Base-by-base conservation (phyloP, 2,113 vertebrate species). In the Eubucco bourcierii region DNA sequence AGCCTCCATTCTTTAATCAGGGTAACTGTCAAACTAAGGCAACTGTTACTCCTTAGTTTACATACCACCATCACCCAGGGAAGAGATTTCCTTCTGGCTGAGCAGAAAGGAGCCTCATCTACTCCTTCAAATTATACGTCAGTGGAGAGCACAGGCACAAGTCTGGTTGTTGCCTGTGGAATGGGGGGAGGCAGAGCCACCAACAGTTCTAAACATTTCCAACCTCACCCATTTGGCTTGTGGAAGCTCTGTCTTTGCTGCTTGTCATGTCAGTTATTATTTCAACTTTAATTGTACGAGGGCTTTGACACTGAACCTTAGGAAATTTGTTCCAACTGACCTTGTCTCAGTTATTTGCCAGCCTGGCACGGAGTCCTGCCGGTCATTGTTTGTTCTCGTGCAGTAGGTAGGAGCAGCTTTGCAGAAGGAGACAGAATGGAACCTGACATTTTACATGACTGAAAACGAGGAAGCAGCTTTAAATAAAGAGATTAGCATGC, bases 261-360 rank as follows among this genome's bases (percentile, higher is more conserved):
- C 72, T 58, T 81, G 61, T 81, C 66, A 70, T 80, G 88, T 94
- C 87, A 81, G 83, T 80, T 94, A 78, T 73, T 92, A 90, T 64
- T 90, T 70, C 93, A 96, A 96, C 96, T 93, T 66, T 93, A 90
- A 90, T 88, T 96, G 94, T 95, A 94, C 94, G 82, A 94, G 85
- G 65, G 65, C 86, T 95, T 67, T 91, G 95, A 96, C 95, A 94
- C 84, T 83, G 55, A 95, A 92, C 91, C 94, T 90, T 72, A 86
- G 92, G 92, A 95, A 93, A 96, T 97, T 96, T 93, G 79, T 97
- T 97, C 94, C 97, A 95, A 94, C 90, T 96, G 95, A 97, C 95
- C 95, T 97, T 97, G 88, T 93, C 96, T 96, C 93, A 94, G 77
- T 94, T 97, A 93, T 95, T 97, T 95, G 94, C 90, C 94, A 95